A percentile compares a stretch with the other conserved stretches of the same genome.
Conservation (phyloP, 1,140 invertebrate species). For the Laupala kohalensis region DNA sequence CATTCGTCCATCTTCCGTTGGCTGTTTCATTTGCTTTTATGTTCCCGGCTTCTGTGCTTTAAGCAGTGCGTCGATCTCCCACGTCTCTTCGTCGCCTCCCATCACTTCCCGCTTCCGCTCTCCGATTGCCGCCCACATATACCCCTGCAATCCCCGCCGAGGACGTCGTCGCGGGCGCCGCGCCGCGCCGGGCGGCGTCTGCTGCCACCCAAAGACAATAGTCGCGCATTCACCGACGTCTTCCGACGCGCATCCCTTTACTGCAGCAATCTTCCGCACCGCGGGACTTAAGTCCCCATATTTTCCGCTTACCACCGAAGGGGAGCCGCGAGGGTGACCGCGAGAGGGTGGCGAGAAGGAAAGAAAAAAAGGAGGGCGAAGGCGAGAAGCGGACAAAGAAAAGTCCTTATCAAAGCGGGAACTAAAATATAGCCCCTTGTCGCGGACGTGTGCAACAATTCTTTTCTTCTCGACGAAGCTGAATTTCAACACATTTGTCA, state of each 20-base stretch:
- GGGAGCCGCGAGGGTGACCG: no score
- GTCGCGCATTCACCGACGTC: neutral
- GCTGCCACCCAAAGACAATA: neutral
- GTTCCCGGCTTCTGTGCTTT: neutral
- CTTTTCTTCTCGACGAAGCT: constrained; percentile 3
- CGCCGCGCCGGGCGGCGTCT: no score
- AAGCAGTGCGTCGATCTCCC: neutral
- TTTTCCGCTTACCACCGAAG: neutral
- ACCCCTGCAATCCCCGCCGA: no score
- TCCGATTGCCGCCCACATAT: neutral
- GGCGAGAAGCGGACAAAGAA: neutral
- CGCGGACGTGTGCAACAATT: neutral
- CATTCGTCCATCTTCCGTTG: neutral
- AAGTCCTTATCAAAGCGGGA: neutral
- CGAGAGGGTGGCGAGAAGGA: neutral
- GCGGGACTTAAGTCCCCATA: neutral
- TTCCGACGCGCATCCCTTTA: neutral
- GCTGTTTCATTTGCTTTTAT: neutral
- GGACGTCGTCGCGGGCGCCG: no score
- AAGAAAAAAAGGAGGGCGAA: neutral
- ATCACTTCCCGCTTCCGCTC: neutral
- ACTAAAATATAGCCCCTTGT: constrained; percentile 1
- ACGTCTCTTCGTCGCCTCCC: neutral
- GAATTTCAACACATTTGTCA: constrained; percentile 1
- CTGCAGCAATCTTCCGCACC: neutral